Conservation (phyloP, 2,113 vertebrate species). For the Sorex araneus region DNA sequence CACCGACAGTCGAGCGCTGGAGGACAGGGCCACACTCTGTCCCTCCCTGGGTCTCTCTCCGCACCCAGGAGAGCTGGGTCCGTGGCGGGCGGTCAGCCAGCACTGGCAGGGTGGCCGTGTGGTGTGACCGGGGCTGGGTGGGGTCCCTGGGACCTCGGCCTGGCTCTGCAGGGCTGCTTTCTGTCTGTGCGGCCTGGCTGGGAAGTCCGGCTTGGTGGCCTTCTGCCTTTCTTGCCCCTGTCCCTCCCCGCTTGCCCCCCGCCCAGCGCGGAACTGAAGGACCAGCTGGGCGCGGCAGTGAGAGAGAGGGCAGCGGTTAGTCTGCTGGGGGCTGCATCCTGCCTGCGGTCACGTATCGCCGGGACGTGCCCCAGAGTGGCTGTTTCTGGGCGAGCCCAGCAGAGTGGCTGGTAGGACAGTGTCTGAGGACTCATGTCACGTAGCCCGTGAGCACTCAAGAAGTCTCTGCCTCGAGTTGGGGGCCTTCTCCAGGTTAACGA, state of each 20-base stretch:
- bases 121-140: not conserved
- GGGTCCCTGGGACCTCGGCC: not conserved
- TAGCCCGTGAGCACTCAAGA: not conserved
- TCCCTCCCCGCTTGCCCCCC: not conserved
- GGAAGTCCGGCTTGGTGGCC: not conserved
- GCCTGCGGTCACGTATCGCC: not conserved
- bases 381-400: not conserved
- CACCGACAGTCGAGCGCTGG: not conserved
- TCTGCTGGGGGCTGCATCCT: not conserved
- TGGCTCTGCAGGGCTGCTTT: too few relatives aligned
- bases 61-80: not conserved
- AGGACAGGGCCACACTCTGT: not conserved
- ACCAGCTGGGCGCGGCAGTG: not conserved
- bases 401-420: not conserved
- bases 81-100: too few relatives aligned
- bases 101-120: not conserved
- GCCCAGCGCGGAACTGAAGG: not conserved
- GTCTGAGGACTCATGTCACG: not conserved
- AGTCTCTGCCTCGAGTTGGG: conserved; percentile 57
- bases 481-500: conserved; percentile 75
- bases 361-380: not conserved
- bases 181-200: not conserved
- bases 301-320: not conserved
- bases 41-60: not conserved
- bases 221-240: not conserved